Percentiles rank a stretch among this genome's conserved stretches.
These are phyloP conservation scores for Anastrepha obliqua DNA, from an alignment of 1,140 invertebrate species.

Conservation along the genomic window DNA sequence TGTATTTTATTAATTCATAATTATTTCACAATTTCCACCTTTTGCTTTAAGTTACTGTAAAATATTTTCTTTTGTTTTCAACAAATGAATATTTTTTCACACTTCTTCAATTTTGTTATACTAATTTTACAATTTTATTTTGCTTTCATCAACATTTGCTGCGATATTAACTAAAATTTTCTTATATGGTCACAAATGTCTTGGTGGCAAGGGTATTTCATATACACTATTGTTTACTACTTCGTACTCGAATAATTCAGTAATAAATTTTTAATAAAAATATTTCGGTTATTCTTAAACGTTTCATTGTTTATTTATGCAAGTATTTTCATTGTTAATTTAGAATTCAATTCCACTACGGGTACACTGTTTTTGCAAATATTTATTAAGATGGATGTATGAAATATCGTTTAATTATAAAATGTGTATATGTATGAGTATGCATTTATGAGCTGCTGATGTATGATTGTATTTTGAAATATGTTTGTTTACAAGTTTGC, in stretches of 20 bases:
- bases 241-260: slow-evolving; percentile 1
- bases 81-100: slow-evolving; percentile 4
- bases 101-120: background rate
- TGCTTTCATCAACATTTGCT: background rate
- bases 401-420: slow-evolving; percentile 48
- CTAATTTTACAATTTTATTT: background rate
- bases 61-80: slow-evolving; percentile 21
- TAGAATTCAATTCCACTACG: slow-evolving; percentile 48
- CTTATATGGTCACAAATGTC: background rate
- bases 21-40: background rate
- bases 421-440: slow-evolving; percentile 52
- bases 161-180: background rate
- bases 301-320: slow-evolving; percentile 55
- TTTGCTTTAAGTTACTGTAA: slow-evolving; percentile 12
- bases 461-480: slow-evolving; percentile 1
- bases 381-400: slow-evolving; percentile 7
- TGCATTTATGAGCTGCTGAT: background rate
- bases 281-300: slow-evolving; percentile 21
- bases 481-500: background rate
- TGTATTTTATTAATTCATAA: background rate
- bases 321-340: slow-evolving; percentile 51
- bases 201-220: background rate
- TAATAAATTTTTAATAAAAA: slow-evolving; percentile 57
- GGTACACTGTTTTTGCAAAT: slow-evolving; percentile 44
- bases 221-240: background rate